Base-by-base conservation (phyloP, 2,888 invertebrate species). In the Drosophila pseudotakahashii region DNA sequence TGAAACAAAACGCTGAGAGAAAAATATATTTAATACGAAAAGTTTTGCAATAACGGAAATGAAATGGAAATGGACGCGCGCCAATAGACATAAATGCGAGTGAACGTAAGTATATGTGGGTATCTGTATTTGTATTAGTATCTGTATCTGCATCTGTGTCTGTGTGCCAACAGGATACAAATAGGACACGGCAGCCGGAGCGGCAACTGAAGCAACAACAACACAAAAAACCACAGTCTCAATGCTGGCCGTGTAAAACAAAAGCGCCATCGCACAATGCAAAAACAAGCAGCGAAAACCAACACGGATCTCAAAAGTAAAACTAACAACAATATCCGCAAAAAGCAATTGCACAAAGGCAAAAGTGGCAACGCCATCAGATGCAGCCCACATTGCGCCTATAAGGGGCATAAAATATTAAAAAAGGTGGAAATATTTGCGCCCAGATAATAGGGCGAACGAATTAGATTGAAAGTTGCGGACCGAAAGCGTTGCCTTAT, bases 21-120 rank as follows among this genome's bases (percentile, higher is more conserved):
- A 78, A 81, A 85, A 85, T 86, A 86, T 86, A 86, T 85, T 85
- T 86, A 85, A 85, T 86, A 85, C 81, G 84, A 85, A 85, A 85
- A 85, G 81, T 85, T 85, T 85, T 86, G 85, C 84, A 85, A 85
- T 85, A 85, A 85, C 84, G 84, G 85, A 85, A 85, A 85, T 84
- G 84, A 86, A 85, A 86, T 85, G 85, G 85, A 86, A 86, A 86
- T 85, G 85, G 85, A 84, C 86, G 84, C 84, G 81, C 87, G 86
- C 86, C 85, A 85, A 85, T 85, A 85, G 85, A 84, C 86, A 82
- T 86, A 86, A 85, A 85, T 66, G 66, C 63, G 66, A 62, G 36
- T 48, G 74, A 52, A 16, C 47, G 14, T 36, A 45, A 51, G 59
- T 45, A 37, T 36, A 11, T 52, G 26, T 57, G 45, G 26, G 47